Base-by-base conservation (phyloP, 2,113 vertebrate genomes). In the Elachura formosa region DNA sequence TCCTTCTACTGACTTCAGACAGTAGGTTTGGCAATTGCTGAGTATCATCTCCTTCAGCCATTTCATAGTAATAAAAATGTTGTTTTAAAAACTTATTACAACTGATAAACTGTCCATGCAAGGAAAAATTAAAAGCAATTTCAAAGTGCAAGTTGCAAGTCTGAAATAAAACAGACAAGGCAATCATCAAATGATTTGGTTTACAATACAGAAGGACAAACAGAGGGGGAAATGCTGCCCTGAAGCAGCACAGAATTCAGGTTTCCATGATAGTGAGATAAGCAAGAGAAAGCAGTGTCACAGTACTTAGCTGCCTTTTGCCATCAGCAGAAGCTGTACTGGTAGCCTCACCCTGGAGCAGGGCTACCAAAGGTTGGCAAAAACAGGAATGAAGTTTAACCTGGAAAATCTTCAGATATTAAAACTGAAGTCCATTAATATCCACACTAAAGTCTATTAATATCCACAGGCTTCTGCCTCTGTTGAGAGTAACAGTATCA, bases 51-150 rank as follows among this genome's bases (percentile, higher is more conserved):
- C 75, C 83, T 83, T 76, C 89, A 79, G 52, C 48, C 87, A 51
- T 72, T 94, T 71, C 84, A 83, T 51, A 34, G 56, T 55, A 90
- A 88, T 83, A 88, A 92, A 85, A 92, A 85, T n/a, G 66, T 90
- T 79, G 52, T 68, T 92, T 79, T 26, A 92, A 95, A 94, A 85
- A 31, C 3, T 46, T 46, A 79, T 34, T 79, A 55, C 8, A 0
- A 55, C 34, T 86, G 94, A 88, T 79, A 86, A 88, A 86, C 75
- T 90, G 80, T 29, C 71, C 21, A 31, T 56, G 75, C 34, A 88
- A 85, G 31, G 45, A 90, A 94, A 64, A 31, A 84, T 86, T 83
- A 68, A 92, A 82, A 66, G 75, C 54, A 17, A 63, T 86, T 94
- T 72, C 62, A 51, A 80, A 63, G 43, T 73, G 43, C 45, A 85